Evolutionary conservation across 2,888 invertebrate genomes (phyloP).

Genomic region (Druceiella hillmani): DNA sequence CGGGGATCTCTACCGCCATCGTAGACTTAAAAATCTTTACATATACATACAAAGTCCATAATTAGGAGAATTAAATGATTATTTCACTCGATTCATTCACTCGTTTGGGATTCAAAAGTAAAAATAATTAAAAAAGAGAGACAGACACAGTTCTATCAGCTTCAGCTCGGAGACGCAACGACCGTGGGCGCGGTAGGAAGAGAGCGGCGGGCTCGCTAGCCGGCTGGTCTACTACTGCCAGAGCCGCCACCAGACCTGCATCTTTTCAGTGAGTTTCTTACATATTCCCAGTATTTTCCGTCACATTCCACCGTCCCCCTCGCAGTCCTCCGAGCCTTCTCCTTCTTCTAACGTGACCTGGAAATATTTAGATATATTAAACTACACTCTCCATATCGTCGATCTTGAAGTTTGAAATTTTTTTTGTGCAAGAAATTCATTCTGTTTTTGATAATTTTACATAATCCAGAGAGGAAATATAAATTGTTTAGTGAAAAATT

Average conservation of each 20-base stretch:
- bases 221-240: constrained; percentile 51
- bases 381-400: constrained; percentile 1
- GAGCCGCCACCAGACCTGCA: constrained; percentile 85
- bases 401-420: too few relatives aligned
- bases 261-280: constrained; percentile 84
- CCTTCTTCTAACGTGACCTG: constrained; percentile 86
- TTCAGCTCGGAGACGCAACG: constrained; percentile 21
- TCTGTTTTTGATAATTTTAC: too few relatives aligned
- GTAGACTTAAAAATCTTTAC: too few relatives aligned
- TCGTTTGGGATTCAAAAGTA: too few relatives aligned
- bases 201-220: constrained; percentile 8
- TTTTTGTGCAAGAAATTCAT: too few relatives aligned
- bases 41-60: too few relatives aligned
- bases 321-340: constrained; percentile 60
- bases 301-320: constrained; percentile 74
- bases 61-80: too few relatives aligned
- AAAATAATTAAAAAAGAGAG: neutral
- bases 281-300: constrained; percentile 88
- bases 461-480: too few relatives aligned
- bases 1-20: too few relatives aligned
- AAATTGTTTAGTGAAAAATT: too few relatives aligned
- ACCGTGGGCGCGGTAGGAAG: constrained; percentile 14
- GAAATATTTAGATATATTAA: constrained; percentile 19
- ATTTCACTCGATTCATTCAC: too few relatives aligned
- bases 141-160: constrained; percentile 7